These are phyloP conservation scores for Sarcoramphus papa DNA, from an alignment of 2,797 vertebrate species.

Conservation along the genomic window DNA sequence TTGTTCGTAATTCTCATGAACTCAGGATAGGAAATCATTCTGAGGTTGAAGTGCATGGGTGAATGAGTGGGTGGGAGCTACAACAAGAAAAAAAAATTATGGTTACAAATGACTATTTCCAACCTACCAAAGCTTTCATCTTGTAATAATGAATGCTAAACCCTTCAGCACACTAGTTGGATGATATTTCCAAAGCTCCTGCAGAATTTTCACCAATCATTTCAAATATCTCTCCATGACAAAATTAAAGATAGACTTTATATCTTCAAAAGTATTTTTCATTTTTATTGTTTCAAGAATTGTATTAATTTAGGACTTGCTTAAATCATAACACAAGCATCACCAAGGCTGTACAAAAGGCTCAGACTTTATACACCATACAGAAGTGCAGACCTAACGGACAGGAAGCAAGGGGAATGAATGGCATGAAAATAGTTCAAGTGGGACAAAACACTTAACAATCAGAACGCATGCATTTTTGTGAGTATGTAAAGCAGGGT, in stretches of 20 bases:
- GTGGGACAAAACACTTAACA: neutral
- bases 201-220: neutral
- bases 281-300: neutral
- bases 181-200: constrained; percentile 2
- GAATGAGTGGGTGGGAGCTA: constrained; percentile 52
- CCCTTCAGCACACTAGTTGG: neutral
- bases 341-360: neutral
- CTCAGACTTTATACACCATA: neutral
- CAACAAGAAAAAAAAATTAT: neutral
- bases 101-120: constrained; percentile 53
- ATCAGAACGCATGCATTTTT: neutral
- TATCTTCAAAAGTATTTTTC: neutral
- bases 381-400: neutral
- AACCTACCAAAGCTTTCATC: constrained; percentile 62
- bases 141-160: constrained; percentile 3
- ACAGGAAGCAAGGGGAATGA: neutral
- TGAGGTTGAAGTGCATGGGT: constrained; percentile 48
- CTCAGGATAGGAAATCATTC: constrained; percentile 52
- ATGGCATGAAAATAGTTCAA: neutral
- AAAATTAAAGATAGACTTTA: neutral
- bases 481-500: neutral
- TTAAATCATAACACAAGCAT: neutral
- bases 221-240: neutral
- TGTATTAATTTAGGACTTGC: neutral
- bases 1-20: constrained; percentile 66